Evolutionary conservation across 2,888 invertebrate species (phyloP).

Genomic region (Noctua janthina): DNA sequence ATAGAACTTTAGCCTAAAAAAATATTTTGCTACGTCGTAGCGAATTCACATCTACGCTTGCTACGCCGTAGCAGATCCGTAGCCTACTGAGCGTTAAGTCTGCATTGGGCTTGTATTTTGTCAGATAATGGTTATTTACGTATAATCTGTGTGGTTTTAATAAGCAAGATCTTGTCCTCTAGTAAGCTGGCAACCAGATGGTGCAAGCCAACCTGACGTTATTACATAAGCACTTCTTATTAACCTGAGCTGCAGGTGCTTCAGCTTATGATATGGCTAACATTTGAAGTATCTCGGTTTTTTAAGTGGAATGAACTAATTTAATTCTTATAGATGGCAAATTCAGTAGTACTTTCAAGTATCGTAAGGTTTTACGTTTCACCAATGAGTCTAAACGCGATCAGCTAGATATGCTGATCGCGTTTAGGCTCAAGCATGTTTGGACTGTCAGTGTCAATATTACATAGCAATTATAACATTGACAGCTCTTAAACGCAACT

Average conservation of each 20-base stretch:
- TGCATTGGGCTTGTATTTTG: slow-evolving; percentile 6
- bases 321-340: background rate
- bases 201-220: slow-evolving; percentile 14
- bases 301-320: background rate
- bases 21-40: slow-evolving; percentile 21
- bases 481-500: background rate
- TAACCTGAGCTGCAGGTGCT: slow-evolving; percentile 8
- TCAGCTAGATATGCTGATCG: background rate
- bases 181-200: slow-evolving; percentile 41
- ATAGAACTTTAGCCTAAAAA: background rate
- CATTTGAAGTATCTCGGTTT: background rate
- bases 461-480: background rate
- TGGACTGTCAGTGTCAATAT: background rate
- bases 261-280: background rate
- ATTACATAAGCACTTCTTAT: slow-evolving; percentile 28
- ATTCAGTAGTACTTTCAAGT: background rate
- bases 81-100: background rate
- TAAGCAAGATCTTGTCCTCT: slow-evolving; percentile 23
- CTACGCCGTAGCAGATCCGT: slow-evolving; percentile 32
- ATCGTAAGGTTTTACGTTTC: background rate
- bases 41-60: background rate
- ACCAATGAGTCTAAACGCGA: background rate
- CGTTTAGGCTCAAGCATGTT: background rate
- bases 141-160: slow-evolving; percentile 30
- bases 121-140: slow-evolving; percentile 5